Evolutionary conservation across 2,113 vertebrate species (phyloP).

Genomic region (Protomyctophum bolini): DNA sequence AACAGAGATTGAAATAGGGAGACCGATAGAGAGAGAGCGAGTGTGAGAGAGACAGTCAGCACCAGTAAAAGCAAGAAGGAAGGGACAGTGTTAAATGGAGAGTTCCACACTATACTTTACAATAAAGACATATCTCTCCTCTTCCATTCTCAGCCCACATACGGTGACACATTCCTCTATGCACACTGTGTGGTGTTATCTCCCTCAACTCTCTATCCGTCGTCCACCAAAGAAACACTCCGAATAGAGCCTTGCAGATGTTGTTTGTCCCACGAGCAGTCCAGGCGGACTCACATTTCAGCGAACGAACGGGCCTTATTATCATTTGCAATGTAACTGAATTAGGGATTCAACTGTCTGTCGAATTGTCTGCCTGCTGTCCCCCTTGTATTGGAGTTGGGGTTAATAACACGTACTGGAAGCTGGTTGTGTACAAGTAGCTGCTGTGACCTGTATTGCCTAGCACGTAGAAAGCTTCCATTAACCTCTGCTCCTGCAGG

Average conservation of each 20-base stretch:
- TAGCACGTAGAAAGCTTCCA: neutral
- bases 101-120: constrained; percentile 58
- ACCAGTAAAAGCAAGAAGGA: constrained; percentile 43
- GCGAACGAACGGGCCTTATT: constrained; percentile 48
- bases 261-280: constrained; percentile 42
- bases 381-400: too few species aligned
- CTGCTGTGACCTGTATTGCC: too few species aligned
- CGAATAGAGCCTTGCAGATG: constrained; percentile 55
- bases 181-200: constrained; percentile 57
- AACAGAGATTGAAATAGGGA: constrained; percentile 11
- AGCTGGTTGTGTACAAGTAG: too few species aligned
- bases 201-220: constrained; percentile 67
- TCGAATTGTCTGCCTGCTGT: too few species aligned
- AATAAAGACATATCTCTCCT: constrained; percentile 71
- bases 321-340: constrained; percentile 67
- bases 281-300: constrained; percentile 51
- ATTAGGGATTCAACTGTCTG: constrained; percentile 54
- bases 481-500: constrained; percentile 3
- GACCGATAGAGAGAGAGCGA: constrained; percentile 25
- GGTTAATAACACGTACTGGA: too few species aligned
- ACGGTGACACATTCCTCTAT: constrained; percentile 54
- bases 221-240: constrained; percentile 53
- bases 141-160: constrained; percentile 54
- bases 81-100: constrained; percentile 60
- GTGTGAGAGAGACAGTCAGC: constrained; percentile 33